A percentile compares a stretch with the other conserved stretches of the same genome.
phyloP scores from a whole-genome alignment of 1,140 invertebrate genomes.

The Lamellibrachia luymesi region DNA sequence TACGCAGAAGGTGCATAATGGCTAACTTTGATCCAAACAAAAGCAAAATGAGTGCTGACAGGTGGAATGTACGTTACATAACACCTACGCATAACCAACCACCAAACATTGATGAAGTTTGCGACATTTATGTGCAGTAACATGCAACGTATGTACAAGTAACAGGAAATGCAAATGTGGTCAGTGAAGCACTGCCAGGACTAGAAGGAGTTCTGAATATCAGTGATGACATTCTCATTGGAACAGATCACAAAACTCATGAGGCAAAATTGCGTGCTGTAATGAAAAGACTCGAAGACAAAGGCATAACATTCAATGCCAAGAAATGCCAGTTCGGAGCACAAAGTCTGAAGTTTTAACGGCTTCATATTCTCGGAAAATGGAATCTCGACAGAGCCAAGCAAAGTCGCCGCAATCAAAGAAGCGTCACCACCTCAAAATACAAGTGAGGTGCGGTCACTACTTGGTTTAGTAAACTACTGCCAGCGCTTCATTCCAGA shows the following conservation, averaged over 20 bases:
- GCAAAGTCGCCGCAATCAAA: not conserved
- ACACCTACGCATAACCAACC: too few species aligned
- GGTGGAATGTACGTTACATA: too few species aligned
- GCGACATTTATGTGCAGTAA: too few species aligned
- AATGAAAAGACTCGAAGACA: not conserved
- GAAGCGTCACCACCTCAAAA: constrained; percentile 2
- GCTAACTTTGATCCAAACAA: too few species aligned
- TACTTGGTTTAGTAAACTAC: too few species aligned
- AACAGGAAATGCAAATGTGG: too few species aligned
- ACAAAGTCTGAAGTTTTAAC: not conserved
- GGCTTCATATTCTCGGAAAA: constrained; percentile 12
- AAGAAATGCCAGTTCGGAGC: constrained; percentile 6
- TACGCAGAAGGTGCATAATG: too few species aligned
- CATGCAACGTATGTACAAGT: too few species aligned
- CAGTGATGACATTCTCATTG: constrained; percentile 14
- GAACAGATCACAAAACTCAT: not conserved
- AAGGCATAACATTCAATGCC: not conserved
- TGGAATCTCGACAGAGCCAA: not conserved
- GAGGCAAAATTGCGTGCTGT: not conserved
- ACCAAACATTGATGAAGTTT: too few species aligned
- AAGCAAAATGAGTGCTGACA: too few species aligned
- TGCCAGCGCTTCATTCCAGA: too few species aligned
- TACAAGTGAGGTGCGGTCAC: not conserved
- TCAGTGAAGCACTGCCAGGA: not conserved
- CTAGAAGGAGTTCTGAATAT: constrained; percentile 1